Evolutionary conservation across 2,888 invertebrate genomes (phyloP).

Genomic region (Carpatolechia fugitivella): DNA sequence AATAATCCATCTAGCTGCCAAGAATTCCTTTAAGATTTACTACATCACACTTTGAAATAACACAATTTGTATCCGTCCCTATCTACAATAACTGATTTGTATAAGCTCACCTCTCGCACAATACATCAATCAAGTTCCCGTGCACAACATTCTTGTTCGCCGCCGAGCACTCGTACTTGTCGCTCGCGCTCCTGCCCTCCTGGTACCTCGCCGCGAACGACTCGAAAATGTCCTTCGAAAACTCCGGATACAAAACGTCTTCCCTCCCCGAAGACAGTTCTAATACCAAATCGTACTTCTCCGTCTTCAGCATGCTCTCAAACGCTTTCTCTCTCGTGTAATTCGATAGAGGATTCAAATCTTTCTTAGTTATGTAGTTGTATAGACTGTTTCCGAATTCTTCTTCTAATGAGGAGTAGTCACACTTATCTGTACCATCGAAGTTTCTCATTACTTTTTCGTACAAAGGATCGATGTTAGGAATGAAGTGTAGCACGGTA

Average conservation of each 20-base stretch:
- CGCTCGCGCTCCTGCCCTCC: constrained; percentile 55
- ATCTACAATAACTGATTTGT: too few relatives aligned
- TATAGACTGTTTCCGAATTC: constrained; percentile 85
- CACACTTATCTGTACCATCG: constrained; percentile 54
- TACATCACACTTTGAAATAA: too few relatives aligned
- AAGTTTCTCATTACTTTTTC: constrained; percentile 49
- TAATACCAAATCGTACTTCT: constrained; percentile 85
- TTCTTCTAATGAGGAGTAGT: constrained; percentile 54
- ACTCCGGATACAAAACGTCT: constrained; percentile 76
- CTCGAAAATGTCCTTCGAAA: constrained; percentile 63
- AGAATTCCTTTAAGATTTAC: too few relatives aligned
- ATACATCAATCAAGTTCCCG: constrained; percentile 76
- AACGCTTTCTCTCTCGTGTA: constrained; percentile 81
- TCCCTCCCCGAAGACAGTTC: constrained; percentile 87
- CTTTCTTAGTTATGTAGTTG: constrained; percentile 58
- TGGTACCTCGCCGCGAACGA: constrained; percentile 69
- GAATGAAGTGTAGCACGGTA: constrained; percentile 89
- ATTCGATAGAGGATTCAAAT: constrained; percentile 60
- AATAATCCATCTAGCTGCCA: too few relatives aligned
- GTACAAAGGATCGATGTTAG: constrained; percentile 68
- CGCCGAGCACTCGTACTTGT: constrained; percentile 49
- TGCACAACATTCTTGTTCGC: constrained; percentile 43
- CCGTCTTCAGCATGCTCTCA: constrained; percentile 80
- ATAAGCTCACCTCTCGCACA: constrained; percentile 77
- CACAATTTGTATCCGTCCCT: too few relatives aligned